Percentiles rank a stretch among this genome's conserved stretches.
Conservation (phyloP, 1,140 invertebrate species). For the Heliothis virescens region DNA sequence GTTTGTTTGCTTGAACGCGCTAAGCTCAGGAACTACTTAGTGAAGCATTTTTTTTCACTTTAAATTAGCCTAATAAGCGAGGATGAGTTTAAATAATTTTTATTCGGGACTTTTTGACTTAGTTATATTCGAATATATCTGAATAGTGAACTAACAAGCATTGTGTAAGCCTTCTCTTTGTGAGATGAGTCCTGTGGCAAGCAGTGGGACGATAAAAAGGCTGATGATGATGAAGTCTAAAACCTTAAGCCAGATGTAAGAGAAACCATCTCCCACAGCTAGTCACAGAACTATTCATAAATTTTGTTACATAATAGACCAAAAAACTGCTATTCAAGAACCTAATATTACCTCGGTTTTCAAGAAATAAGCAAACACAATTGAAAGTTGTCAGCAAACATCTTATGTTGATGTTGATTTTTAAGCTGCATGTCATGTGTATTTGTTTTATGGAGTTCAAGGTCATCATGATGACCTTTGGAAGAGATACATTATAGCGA, state of each 20-base stretch:
- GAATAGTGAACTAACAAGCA: too few species aligned
- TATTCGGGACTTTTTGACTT: too few species aligned
- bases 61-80: too few species aligned
- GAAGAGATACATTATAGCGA: background rate
- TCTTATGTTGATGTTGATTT: background rate
- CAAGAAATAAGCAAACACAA: background rate
- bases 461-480: background rate
- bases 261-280: background rate
- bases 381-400: conserved; percentile 7
- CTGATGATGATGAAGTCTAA: too few species aligned
- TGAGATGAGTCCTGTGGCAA: too few species aligned
- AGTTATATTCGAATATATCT: too few species aligned
- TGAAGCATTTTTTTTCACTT: too few species aligned
- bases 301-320: background rate
- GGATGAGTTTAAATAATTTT: too few species aligned
- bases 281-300: background rate
- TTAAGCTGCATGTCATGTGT: background rate
- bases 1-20: too few species aligned
- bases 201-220: too few species aligned
- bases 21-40: too few species aligned
- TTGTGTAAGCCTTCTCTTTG: too few species aligned
- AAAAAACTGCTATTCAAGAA: background rate
- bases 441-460: background rate
- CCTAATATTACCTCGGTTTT: background rate
- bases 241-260: background rate